phyloP scores from a whole-genome alignment of 2,888 invertebrate genomes.

The Cryptophagus acutangulus region DNA sequence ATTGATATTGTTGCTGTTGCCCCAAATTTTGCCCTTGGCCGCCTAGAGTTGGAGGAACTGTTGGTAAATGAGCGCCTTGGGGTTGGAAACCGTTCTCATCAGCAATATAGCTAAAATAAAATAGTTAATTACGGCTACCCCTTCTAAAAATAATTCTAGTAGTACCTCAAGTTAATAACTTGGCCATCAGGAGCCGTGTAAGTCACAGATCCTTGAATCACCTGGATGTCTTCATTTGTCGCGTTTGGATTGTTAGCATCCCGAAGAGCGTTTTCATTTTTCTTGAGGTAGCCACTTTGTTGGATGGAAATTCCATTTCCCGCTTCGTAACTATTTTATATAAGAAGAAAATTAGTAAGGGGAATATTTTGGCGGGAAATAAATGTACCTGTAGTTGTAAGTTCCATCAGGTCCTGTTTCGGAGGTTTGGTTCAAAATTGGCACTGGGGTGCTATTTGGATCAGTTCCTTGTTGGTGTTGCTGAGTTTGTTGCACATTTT shows the following conservation, averaged over 20 bases:
- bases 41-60: no score
- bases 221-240: constrained; percentile 55
- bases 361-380: no score
- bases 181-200: constrained; percentile 69
- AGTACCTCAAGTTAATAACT: constrained; percentile 58
- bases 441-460: constrained; percentile 41
- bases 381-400: constrained; percentile 47
- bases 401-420: constrained; percentile 49
- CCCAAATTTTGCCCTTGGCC: no score
- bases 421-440: constrained; percentile 49
- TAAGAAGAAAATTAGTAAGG: background rate
- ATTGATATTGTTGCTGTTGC: no score
- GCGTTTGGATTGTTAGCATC: no score
- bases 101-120: no score
- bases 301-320: constrained; percentile 74
- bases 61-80: no score
- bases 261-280: constrained; percentile 44
- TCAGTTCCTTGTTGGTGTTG: background rate
- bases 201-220: constrained; percentile 63
- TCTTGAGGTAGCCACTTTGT: constrained; percentile 66
- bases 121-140: no score
- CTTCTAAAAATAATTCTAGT: no score
- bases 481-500: constrained; percentile 8
- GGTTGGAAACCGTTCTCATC: no score
- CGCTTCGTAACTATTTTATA: constrained; percentile 63